Conservation (phyloP, 2,888 invertebrate species). For the Metacarcinus magister region DNA sequence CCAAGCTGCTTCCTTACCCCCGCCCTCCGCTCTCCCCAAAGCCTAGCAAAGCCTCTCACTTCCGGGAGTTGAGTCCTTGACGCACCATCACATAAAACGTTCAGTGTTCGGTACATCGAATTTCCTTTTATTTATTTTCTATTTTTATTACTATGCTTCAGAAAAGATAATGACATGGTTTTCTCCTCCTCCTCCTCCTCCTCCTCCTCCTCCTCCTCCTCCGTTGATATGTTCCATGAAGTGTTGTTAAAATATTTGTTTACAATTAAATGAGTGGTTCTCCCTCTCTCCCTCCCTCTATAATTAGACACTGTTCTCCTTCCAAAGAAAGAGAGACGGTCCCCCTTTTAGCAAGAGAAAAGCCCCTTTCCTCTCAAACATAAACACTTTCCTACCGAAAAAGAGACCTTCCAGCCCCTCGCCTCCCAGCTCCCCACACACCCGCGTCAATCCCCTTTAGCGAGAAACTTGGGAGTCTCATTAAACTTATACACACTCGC, state of each 20-base stretch:
- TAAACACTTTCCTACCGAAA: not conserved
- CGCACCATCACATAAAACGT: not conserved
- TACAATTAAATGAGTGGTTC: not conserved
- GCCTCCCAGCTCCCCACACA: not conserved
- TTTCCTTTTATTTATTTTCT: not conserved
- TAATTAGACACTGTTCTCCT: not conserved
- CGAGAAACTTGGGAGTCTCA: not conserved
- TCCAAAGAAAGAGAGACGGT: not conserved
- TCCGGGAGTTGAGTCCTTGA: not conserved
- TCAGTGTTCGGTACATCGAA: not conserved
- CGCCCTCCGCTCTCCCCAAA: not conserved
- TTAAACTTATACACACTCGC: not conserved
- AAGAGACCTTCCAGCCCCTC: not conserved
- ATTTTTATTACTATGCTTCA: not conserved
- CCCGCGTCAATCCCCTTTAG: not conserved
- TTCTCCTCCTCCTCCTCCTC: not conserved
- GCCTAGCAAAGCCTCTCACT: not conserved
- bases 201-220: not conserved
- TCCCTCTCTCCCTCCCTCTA: not conserved
- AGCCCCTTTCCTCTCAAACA: not conserved
- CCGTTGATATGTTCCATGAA: not conserved
- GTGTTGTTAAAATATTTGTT: not conserved
- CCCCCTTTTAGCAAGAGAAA: not conserved
- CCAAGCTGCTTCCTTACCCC: not conserved
- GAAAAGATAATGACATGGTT: not conserved